These are phyloP conservation scores for Eumerus sabulonum DNA, from an alignment of 2,888 invertebrate genomes.

Conservation along the genomic window DNA sequence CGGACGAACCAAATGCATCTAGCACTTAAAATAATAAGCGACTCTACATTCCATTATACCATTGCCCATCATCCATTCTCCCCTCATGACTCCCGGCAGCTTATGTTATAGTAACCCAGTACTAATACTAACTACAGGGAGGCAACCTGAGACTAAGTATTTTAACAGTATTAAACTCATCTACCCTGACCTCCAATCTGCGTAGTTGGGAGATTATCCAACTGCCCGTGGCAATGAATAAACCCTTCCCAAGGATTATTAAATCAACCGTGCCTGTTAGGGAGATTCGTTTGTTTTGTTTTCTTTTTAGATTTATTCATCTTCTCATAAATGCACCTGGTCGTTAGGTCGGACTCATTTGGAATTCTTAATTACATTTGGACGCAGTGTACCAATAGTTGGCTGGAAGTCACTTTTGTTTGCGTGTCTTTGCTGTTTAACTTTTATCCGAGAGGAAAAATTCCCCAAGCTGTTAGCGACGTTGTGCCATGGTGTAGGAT, in stretches of 20 bases:
- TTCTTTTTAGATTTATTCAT: neutral
- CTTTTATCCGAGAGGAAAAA: too few species aligned
- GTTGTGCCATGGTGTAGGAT: neutral
- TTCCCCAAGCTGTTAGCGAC: neutral
- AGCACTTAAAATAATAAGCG: too few species aligned
- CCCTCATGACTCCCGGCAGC: too few species aligned
- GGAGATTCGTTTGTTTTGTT: neutral
- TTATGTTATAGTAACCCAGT: conserved; percentile 6
- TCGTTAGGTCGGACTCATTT: conserved; percentile 19
- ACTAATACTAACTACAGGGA: conserved; percentile 23
- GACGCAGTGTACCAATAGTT: conserved; percentile 44
- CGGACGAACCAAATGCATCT: too few species aligned
- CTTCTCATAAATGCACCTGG: neutral
- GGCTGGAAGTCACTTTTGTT: conserved; percentile 1
- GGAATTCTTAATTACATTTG: conserved; percentile 46
- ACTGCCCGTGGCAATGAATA: conserved; percentile 19
- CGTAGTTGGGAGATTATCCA: too few species aligned
- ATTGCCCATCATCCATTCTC: too few species aligned
- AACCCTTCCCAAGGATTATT: conserved; percentile 18
- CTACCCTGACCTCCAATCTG: too few species aligned
- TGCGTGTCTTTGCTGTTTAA: neutral
- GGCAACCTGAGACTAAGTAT: conserved; percentile 41
- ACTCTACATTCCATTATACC: too few species aligned
- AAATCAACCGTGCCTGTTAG: conserved; percentile 4
- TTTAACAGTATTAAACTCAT: conserved; percentile 27